Evolutionary conservation across 2,113 vertebrate species (phyloP), one percentile per base, ranked within the genome.

Genomic region (Ictalurus punctatus): DNA sequence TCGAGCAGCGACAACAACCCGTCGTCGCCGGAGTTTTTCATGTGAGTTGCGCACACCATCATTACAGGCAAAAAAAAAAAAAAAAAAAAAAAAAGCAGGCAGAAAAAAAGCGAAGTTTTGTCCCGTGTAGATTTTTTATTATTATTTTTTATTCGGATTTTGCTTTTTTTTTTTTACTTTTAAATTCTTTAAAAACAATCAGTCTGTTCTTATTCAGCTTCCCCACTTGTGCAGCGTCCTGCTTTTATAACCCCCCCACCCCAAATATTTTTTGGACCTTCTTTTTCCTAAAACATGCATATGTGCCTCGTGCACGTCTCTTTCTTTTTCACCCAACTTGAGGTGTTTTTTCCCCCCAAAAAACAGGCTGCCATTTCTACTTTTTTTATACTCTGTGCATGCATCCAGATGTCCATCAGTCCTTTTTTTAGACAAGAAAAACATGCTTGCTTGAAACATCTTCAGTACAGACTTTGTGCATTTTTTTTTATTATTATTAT

Each of bases 11-110:
- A 99, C 96, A 95, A 96, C 97, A 96, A 95, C 97, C 98, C 98
- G 90, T 99, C 98, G 91, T 99, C 98, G 91, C 98, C 98, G 93
- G 98, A 99, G 96, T 99, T 99, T 97, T 99, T 99, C 98, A 99
- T 99, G 98, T 99, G 98, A 99, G 98, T 99, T 93, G 94, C 87
- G 93, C 89, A 92, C 92, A 93, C 90, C 90, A 92, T 90, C 92
- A 93, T 84, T n/a, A 85, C 91, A 92, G 79, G 48, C 88, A 91
- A 88, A 92, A 74, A 90, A 91, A 94, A 25, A 17, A 17, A 86
- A n/a, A 12, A 12, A 91, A 94, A 92, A 90, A 59, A 84, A 92
- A 90, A 91, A 94, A 44, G 8, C 40, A 44, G 6, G 23, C 37
- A 78, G 25, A 79, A 52, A 54, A 54, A 3, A 6, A 54, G 76